Percentiles rank a stretch among this genome's conserved stretches.
phyloP scores from a whole-genome alignment of 1,140 invertebrate genomes.

The Drosophila leontia region DNA sequence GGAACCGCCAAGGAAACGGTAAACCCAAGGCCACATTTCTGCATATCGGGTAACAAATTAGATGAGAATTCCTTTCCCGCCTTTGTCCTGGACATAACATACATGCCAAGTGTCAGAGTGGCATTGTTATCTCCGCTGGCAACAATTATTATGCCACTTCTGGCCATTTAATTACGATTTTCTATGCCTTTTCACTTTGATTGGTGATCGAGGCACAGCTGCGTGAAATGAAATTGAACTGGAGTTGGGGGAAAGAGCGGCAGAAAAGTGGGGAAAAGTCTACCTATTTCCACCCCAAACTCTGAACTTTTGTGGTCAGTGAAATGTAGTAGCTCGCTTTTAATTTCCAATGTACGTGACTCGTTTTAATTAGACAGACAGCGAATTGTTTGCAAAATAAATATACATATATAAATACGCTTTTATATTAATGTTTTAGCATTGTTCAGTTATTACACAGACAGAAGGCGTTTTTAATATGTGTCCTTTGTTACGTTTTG shows the following conservation, averaged over 20 bases:
- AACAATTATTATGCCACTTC: conserved; percentile 46
- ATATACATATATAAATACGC: neutral
- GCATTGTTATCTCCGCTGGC: conserved; percentile 16
- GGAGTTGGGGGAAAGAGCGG: neutral
- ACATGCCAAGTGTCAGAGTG: conserved; percentile 4
- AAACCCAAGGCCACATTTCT: conserved; percentile 16
- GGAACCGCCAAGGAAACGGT: conserved; percentile 25
- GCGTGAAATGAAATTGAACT: conserved; percentile 51
- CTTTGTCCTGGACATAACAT: neutral
- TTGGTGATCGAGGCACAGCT: conserved; percentile 48
- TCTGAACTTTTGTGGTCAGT: conserved; percentile 47
- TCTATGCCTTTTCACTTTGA: conserved; percentile 42
- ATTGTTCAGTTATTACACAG: neutral
- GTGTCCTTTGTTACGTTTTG: conserved; percentile 20
- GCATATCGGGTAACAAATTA: conserved; percentile 40
- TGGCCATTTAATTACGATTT: conserved; percentile 54
- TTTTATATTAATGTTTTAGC: neutral
- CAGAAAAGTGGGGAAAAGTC: neutral
- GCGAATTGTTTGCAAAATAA: conserved; percentile 9
- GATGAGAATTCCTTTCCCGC: conserved; percentile 17
- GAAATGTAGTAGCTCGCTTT: conserved; percentile 49
- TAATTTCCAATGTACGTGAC: conserved; percentile 60
- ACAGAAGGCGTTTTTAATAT: conserved; percentile 4
- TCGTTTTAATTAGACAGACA: conserved; percentile 53
- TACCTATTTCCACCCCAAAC: neutral